Base-by-base conservation (phyloP, 1,140 invertebrate species). In the Chironomus striatipennis region DNA sequence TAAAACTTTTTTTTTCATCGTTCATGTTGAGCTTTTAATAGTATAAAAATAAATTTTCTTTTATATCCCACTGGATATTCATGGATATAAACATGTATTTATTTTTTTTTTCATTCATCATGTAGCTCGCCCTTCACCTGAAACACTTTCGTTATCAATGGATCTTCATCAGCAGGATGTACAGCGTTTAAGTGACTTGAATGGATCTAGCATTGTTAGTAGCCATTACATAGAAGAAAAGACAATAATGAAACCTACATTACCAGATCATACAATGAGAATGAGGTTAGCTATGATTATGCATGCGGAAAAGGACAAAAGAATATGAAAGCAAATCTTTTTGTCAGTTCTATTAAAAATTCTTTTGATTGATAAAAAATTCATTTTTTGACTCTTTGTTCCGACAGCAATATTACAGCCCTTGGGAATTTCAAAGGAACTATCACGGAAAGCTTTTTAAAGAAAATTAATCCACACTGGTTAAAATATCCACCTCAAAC, bases 401-500 rank as follows among this genome's bases (percentile, higher is more conserved):
- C 5, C 4, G 24, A 74, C 43, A 74, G 73, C 8, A 74, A 74
- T 43, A 72, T 73, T 24, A 18, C 65, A 17, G 74, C 74, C n/a
- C 34, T 75, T 2, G 17, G 24, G 20, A 20, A 43, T 17, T 75
- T 42, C 43, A 24, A 74, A 21, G 86, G 86, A 18, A 85, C 81
- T 76, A 88, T 87, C 76, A 82, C 83, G 17, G 84, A 87, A 18
- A 83, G 85, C 73, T 88, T 86, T 77, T 80, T 90, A 74, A 77
- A 84, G 34, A 80, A 85, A 43, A 88, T 90, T 43, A 89, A 90
- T 79, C 79, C 85, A 6, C 88, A 90, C 77, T 91, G 90, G 89
- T 79, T 91, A 73, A 79, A 85, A 76, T 90, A 89, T 78, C 82
- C 84, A 9, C 88, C 88, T 42, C 87, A 88, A 0, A 77, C 78